Base-by-base conservation (phyloP, 2,888 invertebrate genomes). In the Napeogenes sylphis region DNA sequence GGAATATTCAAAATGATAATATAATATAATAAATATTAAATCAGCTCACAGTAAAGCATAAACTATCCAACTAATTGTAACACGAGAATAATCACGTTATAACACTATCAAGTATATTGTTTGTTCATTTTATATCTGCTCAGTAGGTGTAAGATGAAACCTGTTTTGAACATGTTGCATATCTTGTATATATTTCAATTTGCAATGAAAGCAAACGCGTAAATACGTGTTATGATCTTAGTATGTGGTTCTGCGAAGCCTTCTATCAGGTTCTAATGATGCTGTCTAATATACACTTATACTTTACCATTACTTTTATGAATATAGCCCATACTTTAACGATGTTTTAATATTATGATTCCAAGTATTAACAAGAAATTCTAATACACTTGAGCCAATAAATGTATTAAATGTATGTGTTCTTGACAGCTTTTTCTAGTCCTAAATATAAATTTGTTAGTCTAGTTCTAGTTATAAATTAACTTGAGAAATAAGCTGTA, bases 11-110 rank as follows among this genome's bases (percentile, higher is more conserved):
- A 35, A 35, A 35, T 35, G 1, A 6, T 6, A 35, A 35, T 2
- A 0, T 5, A 35, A 35, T 35, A 35, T 5, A 35, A 35, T 35
- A 35, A 35, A 35, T 35, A 35, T 35, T 5, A 35, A 35, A 35
- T 35, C 4, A 35, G 35, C 35, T 6, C 6, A 35, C 35, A 35
- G 6, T 35, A 35, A 35, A 35, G 5, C 35, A 35, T 35, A 5
- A 35, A 5, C 4, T 5, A 35, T 5, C 6, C 21, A 21, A 3
- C 55, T 47, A 46, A 55, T 63, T 56, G 66, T 61, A 66, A 61
- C 53, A 63, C 42, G 58, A 66, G 58, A 58, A 56, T 61, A 61
- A 62, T 59, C 63, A 61, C 58, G 58, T 58, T 61, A 58, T 55
- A 58, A 56, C 46, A 56, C 5, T 8, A 14, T 21, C 45, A 13